Evolutionary conservation across 2,797 vertebrate species (phyloP).

Genomic region (Paramormyrops hopkinsi): DNA sequence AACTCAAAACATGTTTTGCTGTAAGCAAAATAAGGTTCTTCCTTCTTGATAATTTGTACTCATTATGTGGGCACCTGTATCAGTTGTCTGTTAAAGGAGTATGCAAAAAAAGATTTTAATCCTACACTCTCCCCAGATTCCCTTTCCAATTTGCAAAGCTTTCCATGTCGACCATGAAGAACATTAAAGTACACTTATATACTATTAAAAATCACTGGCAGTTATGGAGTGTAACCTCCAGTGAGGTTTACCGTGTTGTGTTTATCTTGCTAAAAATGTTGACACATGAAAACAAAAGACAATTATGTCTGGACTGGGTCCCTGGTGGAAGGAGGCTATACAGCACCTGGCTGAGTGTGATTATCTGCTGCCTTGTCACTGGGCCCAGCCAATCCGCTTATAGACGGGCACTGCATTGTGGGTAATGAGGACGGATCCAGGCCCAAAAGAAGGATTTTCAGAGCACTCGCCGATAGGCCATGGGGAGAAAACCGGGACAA

Average conservation of each 20-base stretch:
- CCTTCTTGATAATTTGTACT: conserved; percentile 3
- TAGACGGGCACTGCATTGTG: not conserved
- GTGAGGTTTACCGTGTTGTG: not conserved
- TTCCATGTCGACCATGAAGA: not conserved
- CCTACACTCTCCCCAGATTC: not conserved
- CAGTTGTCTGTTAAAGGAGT: not conserved
- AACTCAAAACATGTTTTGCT: conserved; percentile 8
- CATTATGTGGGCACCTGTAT: not conserved
- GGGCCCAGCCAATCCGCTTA: not conserved
- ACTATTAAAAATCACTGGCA: not conserved
- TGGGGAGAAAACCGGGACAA: not conserved
- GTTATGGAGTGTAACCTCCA: not conserved
- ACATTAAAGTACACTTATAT: conserved; percentile 1
- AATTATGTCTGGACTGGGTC: not conserved
- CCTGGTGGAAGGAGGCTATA: not conserved
- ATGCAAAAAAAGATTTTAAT: not conserved
- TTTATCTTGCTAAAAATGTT: conserved; percentile 5
- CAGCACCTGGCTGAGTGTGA: not conserved
- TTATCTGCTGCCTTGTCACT: not conserved
- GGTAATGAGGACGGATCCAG: not conserved
- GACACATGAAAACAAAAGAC: conserved; percentile 6
- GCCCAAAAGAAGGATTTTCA: not conserved
- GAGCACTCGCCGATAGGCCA: not conserved
- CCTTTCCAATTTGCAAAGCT: not conserved
- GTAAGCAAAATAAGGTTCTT: not conserved